Evolutionary conservation across 1,140 invertebrate species (phyloP), one percentile per base, ranked within the genome.

Genomic region (Caenorhabditis remanei): DNA sequence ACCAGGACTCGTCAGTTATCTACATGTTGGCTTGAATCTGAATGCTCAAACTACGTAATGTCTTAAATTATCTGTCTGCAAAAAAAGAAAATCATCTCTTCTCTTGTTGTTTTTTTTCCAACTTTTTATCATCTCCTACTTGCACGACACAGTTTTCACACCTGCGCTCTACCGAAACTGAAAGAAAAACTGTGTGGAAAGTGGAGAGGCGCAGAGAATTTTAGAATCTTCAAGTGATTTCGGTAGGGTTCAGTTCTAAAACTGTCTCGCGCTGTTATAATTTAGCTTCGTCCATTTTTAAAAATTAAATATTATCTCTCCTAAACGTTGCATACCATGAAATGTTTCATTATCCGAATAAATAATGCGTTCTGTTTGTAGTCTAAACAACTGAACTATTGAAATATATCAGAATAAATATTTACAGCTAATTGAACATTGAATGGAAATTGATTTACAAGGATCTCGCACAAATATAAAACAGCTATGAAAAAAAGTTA

Each of bases 1-100:
- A 75, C 19, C 63, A 65, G n/a, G 85, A 85, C 21, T 43, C 85
- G 16, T 53, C 85, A 41, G 65, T 85, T 40, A 75, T 85, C 67
- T 85, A 71, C 65, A 75, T 85, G 85, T 8, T 79, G 19, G 71
- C 71, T 46, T 71, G 19, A 71, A 32, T 61, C 65, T 40, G 11
- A 11, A 7, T 63, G 21, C 61, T 32, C 56, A 16, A 58, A n/a
- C 21, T 63, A 21, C n/a, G 11, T 5, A 19, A 19, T 63, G 7
- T 58, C n/a, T 8, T 65, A 65, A 65, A 43, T 71, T 71, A 43
- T 71, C 32, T 71, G 40, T 71, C 65, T 71, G 65, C 65, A 71
- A 46, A 71, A 43, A 8, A 19, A 8, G 41, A 43, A 43, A 71
- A 16, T 71, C 16, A 40, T 40, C 65, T 79, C 40, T 24, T n/a